These are phyloP conservation scores for Eleginops maclovinus DNA, from an alignment of 2,113 vertebrate genomes.

Conservation along the genomic window DNA sequence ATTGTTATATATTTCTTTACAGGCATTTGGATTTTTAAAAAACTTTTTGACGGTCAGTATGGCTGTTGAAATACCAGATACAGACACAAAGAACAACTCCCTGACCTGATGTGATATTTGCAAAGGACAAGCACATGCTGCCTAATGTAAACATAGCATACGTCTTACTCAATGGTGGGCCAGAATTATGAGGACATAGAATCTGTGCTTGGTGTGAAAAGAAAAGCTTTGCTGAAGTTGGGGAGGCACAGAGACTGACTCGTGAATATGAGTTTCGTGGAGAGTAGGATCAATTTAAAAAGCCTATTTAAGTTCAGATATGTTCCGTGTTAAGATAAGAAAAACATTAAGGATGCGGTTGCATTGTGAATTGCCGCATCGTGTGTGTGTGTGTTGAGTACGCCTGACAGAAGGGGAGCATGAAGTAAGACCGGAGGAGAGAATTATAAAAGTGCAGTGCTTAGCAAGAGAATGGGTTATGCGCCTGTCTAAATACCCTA, in stretches of 20 bases:
- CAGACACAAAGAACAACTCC: too few species aligned
- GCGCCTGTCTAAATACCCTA: slow-evolving; percentile 33
- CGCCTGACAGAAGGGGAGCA: slow-evolving; percentile 23
- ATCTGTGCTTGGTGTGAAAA: not conserved
- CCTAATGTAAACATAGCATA: too few species aligned
- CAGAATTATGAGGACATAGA: too few species aligned
- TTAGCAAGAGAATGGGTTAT: slow-evolving; percentile 28
- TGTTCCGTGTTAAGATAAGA: not conserved
- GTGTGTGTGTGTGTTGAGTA: not conserved
- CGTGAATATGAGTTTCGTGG: not conserved
- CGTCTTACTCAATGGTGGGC: too few species aligned
- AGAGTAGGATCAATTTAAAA: slow-evolving; percentile 12
- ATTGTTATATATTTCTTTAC: too few species aligned
- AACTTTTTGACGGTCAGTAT: too few species aligned
- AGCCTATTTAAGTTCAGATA: not conserved
- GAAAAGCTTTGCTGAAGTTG: not conserved
- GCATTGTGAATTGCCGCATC: not conserved
- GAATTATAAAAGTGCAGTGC: slow-evolving; percentile 37
- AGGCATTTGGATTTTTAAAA: too few species aligned
- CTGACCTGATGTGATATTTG: too few species aligned
- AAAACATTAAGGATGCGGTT: slow-evolving; percentile 14
- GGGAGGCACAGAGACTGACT: not conserved
- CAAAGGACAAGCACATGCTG: too few species aligned
- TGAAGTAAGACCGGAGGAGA: slow-evolving; percentile 19
- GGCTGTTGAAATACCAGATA: too few species aligned